Evolutionary conservation across 2,888 invertebrate species (phyloP), one percentile per base, ranked within the genome.

Genomic region (Cryptus viduatorius): DNA sequence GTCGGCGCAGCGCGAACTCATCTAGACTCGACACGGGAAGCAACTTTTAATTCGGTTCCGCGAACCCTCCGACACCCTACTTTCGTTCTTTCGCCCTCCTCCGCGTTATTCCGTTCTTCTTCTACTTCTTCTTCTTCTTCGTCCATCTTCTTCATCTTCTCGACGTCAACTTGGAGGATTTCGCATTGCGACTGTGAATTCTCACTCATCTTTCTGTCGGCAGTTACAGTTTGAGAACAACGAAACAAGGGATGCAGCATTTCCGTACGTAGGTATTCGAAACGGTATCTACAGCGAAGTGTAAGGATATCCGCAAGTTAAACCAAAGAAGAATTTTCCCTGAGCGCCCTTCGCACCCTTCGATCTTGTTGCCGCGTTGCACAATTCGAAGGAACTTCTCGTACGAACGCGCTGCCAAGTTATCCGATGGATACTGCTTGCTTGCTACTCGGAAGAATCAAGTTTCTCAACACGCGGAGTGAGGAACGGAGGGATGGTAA

Each of bases 21-120:
- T 82, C 79, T 73, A 77, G 82, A 85, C 83, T 56, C 82, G 83
- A 84, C 87, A 79, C 85, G 85, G 83, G 79, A 83, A 86, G 86
- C 87, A 86, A 87, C 86, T 89, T 88, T 88, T 89, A 89, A 88
- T 88, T 89, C 86, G 84, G 85, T 88, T 86, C 84, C 85, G 82
- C 81, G 72, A 68, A 64, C 75, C 75, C 64, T 65, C 67, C 73
- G 76, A 73, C 84, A 77, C 76, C 76, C 84, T 78, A 29, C 59
- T 24, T 53, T 77, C 56, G n/a, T 69, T 53, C 46, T 44, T 84
- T 76, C 42, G 37, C 48, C 71, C 42, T 76, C 68, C 69, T 50
- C 65, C 46, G 12, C 65, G 64, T 68, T 65, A 50, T 48, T 61
- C 37, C 37, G 56, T n/a, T 42, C 16, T 24, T 76, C 76, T 77